Conservation (phyloP, 1,140 invertebrate species). For the Orussus abietinus region DNA sequence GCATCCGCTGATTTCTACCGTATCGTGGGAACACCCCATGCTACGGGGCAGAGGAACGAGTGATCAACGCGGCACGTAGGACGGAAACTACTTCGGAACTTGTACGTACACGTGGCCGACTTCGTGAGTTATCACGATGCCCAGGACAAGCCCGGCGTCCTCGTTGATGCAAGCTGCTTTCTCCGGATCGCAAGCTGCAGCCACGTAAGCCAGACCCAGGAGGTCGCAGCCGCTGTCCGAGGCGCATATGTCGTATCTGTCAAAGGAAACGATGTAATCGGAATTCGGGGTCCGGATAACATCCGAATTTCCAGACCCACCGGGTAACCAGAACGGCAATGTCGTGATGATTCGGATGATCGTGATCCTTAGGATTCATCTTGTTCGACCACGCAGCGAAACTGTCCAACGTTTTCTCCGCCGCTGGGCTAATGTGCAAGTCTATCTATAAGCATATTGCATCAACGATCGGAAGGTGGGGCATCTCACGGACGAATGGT, state of each 20-base stretch:
- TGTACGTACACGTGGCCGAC: slow-evolving; percentile 65
- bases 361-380: slow-evolving; percentile 63
- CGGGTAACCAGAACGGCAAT: slow-evolving; percentile 70
- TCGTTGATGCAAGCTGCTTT: slow-evolving; percentile 66
- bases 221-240: slow-evolving; percentile 59
- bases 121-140: slow-evolving; percentile 69
- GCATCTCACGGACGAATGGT: too few species aligned
- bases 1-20: slow-evolving; percentile 48
- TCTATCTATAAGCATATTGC: slow-evolving; percentile 40
- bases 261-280: slow-evolving; percentile 5
- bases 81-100: slow-evolving; percentile 8
- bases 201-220: slow-evolving; percentile 64
- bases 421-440: slow-evolving; percentile 56
- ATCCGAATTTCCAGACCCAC: too few species aligned
- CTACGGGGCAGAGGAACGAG: slow-evolving; percentile 36
- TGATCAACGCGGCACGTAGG: slow-evolving; percentile 8
- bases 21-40: slow-evolving; percentile 63
- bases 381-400: slow-evolving; percentile 68
- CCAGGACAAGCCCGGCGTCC: slow-evolving; percentile 63
- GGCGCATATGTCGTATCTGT: slow-evolving; percentile 61
- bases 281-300: too few species aligned
- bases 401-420: slow-evolving; percentile 61
- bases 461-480: too few species aligned
- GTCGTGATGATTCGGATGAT: slow-evolving; percentile 71
- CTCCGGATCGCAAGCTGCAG: slow-evolving; percentile 61